Evolutionary conservation across 2,797 vertebrate species (phyloP), one percentile per base, ranked within the genome.

Genomic region (Sebastes minor): DNA sequence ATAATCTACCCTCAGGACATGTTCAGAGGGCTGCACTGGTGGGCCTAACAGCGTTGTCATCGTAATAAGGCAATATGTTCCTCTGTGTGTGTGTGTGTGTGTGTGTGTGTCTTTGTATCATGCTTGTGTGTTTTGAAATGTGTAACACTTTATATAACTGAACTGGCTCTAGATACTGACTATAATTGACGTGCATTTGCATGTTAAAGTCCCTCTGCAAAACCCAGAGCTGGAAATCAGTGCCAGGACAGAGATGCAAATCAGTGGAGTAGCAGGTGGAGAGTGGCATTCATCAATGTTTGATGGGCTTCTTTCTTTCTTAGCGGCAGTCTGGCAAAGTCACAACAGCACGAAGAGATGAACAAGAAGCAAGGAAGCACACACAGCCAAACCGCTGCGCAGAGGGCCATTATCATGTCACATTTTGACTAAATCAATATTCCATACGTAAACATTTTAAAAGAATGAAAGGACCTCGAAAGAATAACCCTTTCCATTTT

Each of bases 261-360:
- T 90, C 84, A 89, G 84, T 28, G 61, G 77, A 87, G 85, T 88
- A 85, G 81, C 87, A 88, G 86, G 86, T 82, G 28, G 71, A 92
- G 81, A 89, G 75, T 89, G 91, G 88, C 87, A 89, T 92, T 94
- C 89, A 94, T 94, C 90, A 93, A 94, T 92, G 90, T 94, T 95
- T 90, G 88, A 95, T 94, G 86, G 83, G 78, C 74, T 90, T 83
- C 84, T 82, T 78, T 86, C 74, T 81, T 67, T 83, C 74, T 84
- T 66, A 74, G 63, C 49, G 57, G 77, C 91, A 78, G 80, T 74
- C 83, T 73, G 76, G 74, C 63, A 23, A 78, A 74, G 73, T 70
- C 74, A 52, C 38, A 28, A 3, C 65, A 63, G 63, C 82, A 25
- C 2, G n/a, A 78, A 83, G 78, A 73, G 71, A 84, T 20, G 35